Conservation (phyloP, 2,797 vertebrate genomes). For the Iguana delicatissima region DNA sequence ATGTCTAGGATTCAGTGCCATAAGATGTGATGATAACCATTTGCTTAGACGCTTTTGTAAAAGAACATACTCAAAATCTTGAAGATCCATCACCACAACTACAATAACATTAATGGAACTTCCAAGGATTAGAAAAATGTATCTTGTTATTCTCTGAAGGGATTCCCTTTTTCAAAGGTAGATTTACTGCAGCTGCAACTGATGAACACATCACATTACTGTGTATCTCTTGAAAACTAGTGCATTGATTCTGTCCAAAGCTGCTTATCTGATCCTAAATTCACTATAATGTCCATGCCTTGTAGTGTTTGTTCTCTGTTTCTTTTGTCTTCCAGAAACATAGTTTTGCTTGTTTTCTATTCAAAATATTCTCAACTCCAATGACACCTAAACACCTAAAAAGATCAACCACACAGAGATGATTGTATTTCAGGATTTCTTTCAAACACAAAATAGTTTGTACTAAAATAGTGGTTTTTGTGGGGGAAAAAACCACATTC, state of each 20-base stretch:
- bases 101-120: neutral
- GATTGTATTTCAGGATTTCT: too few relatives aligned
- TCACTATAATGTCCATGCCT: neutral
- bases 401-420: too few relatives aligned
- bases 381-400: slow-evolving; percentile 13
- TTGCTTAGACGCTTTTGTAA: neutral
- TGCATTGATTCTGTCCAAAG: too few relatives aligned
- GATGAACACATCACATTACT: neutral
- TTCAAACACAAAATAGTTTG: too few relatives aligned
- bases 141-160: too few relatives aligned
- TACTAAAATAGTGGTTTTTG: too few relatives aligned
- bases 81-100: neutral
- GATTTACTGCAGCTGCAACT: too few relatives aligned
- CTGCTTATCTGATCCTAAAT: neutral
- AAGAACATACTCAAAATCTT: neutral
- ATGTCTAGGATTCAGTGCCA: too few relatives aligned
- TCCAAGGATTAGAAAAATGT: too few relatives aligned
- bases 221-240: neutral
- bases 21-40: too few relatives aligned
- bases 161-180: too few relatives aligned
- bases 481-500: too few relatives aligned
- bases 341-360: neutral
- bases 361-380: neutral
- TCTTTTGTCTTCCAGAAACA: neutral
- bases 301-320: neutral